Evolutionary conservation across 2,113 vertebrate genomes (phyloP), one percentile per base, ranked within the genome.

Genomic region (Nicator chloris): DNA sequence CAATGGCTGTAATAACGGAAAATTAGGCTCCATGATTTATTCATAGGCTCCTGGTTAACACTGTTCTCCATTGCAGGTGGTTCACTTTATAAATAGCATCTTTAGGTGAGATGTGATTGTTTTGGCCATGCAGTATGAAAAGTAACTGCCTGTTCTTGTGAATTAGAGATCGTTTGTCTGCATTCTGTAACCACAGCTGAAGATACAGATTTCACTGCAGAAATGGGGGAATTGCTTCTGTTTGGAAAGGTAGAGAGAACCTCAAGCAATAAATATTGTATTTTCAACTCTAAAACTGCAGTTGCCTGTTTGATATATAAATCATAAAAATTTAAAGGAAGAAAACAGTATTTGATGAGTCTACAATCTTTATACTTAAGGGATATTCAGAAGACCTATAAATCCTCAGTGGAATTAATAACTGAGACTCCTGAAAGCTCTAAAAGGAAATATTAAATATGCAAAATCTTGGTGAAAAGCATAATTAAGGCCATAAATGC

Each of bases 21-120:
- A 98, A 98, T 98, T 98, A 98, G 97, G 93, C 82, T 90, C 96
- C 94, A 98, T 98, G 82, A 98, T 91, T 98, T 97, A 98, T 98
- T 98, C 94, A 98, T 98, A 86, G 96, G 94, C 95, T 98, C 93
- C 97, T 97, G 97, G 95, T 97, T 98, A 98, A 97, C 95, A 90
- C 96, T 96, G 39, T 37, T 94, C 95, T 93, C 92, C 86, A 83
- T 82, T 87, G 94, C 92, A 94, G 93, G 95, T 93, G 89, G 82
- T 61, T 97, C 88, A 92, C 90, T 97, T 89, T 96, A 97, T 86
- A 97, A 98, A 97, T 57, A 97, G 96, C 71, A 91, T 97, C 84
- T 96, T 84, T 88, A 65, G 86, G 93, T 93, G 77, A 92, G 96
- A 95, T 75, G 92, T 79, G 70, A 50, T 64, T 89, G 92, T 72